Evolutionary conservation across 2,888 invertebrate species (phyloP).

Genomic region (Calliopum simillimum): DNA sequence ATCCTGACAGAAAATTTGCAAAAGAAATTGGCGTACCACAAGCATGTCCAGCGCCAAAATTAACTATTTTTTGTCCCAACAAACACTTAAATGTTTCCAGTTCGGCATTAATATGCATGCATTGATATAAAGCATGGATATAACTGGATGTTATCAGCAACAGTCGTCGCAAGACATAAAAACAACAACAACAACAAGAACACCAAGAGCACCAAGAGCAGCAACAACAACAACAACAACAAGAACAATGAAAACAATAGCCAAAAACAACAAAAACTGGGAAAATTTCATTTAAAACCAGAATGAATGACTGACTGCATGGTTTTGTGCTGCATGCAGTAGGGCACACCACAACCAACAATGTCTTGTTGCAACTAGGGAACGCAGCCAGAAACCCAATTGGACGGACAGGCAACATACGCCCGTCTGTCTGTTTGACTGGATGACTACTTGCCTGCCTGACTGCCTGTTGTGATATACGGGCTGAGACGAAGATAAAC

Average conservation of each 20-base stretch:
- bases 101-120: no score
- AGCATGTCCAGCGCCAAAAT: no score
- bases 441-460: no score
- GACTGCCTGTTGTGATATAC: conserved; percentile 1
- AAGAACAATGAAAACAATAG: neutral
- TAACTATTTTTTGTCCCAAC: no score
- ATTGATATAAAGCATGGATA: neutral
- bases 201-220: neutral
- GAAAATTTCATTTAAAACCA: conserved; percentile 14
- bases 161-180: neutral
- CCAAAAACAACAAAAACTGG: conserved; percentile 7
- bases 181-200: neutral
- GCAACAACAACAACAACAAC: conserved; percentile 2
- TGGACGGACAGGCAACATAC: no score
- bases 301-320: neutral
- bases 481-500: conserved; percentile 25
- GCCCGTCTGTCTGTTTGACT: no score
- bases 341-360: neutral
- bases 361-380: no score
- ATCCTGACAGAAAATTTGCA: no score
- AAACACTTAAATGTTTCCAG: no score
- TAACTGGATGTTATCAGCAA: conserved; percentile 1
- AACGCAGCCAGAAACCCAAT: no score
- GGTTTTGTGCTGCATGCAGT: neutral
- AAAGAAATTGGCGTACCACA: no score